Evolutionary conservation across 2,888 invertebrate species (phyloP).

Genomic region (Cordylochernes scorpioides): DNA sequence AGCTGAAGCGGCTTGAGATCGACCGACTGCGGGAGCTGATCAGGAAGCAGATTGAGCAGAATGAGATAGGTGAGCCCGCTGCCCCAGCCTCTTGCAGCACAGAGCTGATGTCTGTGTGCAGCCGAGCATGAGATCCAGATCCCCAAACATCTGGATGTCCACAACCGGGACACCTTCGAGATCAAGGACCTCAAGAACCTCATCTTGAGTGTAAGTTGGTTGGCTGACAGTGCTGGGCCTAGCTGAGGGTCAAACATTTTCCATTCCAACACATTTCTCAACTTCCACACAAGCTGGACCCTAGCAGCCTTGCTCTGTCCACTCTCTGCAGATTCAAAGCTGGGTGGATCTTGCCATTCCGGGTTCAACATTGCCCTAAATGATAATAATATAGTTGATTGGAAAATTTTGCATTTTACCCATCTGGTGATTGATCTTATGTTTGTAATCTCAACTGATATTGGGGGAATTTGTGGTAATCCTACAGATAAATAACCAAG

Average conservation of each 20-base stretch:
- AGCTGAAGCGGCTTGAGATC: slow-evolving; percentile 64
- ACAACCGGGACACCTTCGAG: slow-evolving; percentile 73
- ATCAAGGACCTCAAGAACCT: slow-evolving; percentile 71
- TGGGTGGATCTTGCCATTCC: no score
- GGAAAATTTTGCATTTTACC: not conserved
- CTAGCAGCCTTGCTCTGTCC: no score
- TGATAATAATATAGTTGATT: not conserved
- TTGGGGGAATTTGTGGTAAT: not conserved
- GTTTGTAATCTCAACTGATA: not conserved
- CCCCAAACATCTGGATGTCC: slow-evolving; percentile 51
- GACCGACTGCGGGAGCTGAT: slow-evolving; percentile 48
- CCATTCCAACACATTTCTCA: no score
- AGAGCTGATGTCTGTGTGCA: not conserved
- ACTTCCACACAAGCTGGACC: no score
- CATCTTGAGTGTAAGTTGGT: slow-evolving; percentile 26
- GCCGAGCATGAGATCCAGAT: slow-evolving; percentile 6
- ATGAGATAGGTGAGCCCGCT: not conserved
- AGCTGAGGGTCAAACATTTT: no score
- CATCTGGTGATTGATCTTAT: no score
- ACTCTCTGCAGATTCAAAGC: no score
- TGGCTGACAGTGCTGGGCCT: no score
- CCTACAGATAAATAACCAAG: no score
- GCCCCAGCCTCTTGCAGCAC: not conserved
- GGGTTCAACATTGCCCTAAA: no score
- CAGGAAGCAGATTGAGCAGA: slow-evolving; percentile 31